Percentiles rank a stretch among this genome's conserved stretches.
Evolutionary conservation across 2,797 vertebrate genomes (phyloP).

Genomic region (Rhinichthys osculus): DNA sequence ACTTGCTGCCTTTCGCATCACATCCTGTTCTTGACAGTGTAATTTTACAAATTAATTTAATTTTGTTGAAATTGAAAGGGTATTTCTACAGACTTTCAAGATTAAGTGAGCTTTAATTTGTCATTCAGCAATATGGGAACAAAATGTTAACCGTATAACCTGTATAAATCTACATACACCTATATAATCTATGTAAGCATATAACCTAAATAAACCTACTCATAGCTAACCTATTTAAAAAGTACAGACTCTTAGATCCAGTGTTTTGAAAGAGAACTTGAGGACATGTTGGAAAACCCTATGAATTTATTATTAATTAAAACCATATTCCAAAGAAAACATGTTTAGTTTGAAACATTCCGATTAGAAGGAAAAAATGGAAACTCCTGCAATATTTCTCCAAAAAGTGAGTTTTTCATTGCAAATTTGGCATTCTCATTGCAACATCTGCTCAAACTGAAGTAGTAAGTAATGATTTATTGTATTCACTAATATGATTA

Average conservation of each 20-base stretch:
- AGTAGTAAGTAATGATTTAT: too few species aligned
- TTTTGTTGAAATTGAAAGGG: background rate
- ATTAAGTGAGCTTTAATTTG: too few species aligned
- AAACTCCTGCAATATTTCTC: background rate
- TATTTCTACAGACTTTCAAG: background rate
- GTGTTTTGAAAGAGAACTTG: background rate
- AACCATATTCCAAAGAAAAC: background rate
- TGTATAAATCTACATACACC: too few species aligned
- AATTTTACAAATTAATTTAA: background rate
- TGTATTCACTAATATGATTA: background rate
- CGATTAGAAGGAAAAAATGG: background rate
- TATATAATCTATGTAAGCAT: too few species aligned
- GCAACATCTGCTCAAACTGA: background rate
- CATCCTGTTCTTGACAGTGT: background rate
- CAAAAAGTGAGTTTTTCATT: background rate
- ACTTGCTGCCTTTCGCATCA: background rate
- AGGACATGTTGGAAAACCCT: background rate
- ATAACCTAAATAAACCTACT: too few species aligned
- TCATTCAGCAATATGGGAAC: too few species aligned
- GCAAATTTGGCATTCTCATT: background rate
- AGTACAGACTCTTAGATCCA: background rate
- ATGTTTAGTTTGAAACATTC: background rate
- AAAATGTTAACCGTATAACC: too few species aligned
- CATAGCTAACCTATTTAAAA: too few species aligned
- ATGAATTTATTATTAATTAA: background rate